phyloP scores from a whole-genome alignment of 2,113 vertebrate genomes.

The Elephantulus edwardii region DNA sequence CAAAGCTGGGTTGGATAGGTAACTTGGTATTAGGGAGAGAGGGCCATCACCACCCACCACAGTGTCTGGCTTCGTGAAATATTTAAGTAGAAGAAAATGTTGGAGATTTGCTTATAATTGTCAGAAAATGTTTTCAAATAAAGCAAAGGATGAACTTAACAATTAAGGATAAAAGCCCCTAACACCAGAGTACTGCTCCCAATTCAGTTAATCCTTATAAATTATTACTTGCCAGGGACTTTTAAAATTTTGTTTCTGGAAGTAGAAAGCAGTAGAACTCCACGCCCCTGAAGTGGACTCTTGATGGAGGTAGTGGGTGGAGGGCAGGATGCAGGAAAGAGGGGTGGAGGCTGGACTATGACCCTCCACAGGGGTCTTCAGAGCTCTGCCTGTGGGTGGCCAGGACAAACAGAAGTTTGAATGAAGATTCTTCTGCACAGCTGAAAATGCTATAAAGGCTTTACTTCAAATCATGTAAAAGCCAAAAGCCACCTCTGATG shows the following conservation, averaged over 20 bases:
- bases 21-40: not conserved
- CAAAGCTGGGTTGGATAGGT: not conserved
- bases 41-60: accelerated
- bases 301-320: not conserved
- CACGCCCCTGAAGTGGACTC: accelerated
- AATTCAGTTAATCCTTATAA: too few species aligned
- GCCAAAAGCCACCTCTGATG: not conserved
- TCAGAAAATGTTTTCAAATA: not conserved
- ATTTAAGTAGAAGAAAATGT: not conserved
- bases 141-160: not conserved
- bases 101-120: too few species aligned
- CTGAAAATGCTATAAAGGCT: not conserved
- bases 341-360: not conserved
- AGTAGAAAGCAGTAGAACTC: not conserved
- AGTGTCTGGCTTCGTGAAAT: accelerated
- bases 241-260: not conserved
- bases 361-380: not conserved
- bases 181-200: not conserved
- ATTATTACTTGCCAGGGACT: not conserved
- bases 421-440: not conserved
- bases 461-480: not conserved
- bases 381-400: not conserved
- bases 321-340: too few species aligned
- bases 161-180: not conserved
- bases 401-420: not conserved